phyloP scores from a whole-genome alignment of 2,888 invertebrate species.

The Leptinotarsa tumamoca region DNA sequence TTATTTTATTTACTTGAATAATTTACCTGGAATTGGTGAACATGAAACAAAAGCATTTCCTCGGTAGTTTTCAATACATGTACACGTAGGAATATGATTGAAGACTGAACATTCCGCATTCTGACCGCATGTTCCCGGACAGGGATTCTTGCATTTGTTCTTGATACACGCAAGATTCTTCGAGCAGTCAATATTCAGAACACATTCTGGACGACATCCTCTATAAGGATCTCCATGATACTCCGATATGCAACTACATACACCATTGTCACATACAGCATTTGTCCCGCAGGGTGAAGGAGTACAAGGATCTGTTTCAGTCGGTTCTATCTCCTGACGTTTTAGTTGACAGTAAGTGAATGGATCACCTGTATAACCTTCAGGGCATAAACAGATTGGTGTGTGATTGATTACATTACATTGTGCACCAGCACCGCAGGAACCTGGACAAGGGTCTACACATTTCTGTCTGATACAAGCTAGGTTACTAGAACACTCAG shows the following conservation, averaged over 20 bases:
- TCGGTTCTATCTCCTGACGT: constrained; percentile 44
- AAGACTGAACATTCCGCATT: constrained; percentile 80
- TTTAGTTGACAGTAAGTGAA: constrained; percentile 67
- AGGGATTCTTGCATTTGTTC: constrained; percentile 78
- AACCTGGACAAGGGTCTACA: constrained; percentile 81
- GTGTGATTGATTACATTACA: constrained; percentile 83
- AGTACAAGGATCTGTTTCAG: constrained; percentile 69
- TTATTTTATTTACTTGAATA: constrained; percentile 10
- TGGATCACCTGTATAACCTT: constrained; percentile 72
- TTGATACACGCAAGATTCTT: constrained; percentile 77
- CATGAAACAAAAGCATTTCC: constrained; percentile 82
- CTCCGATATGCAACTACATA: constrained; percentile 77
- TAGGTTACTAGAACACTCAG: constrained; percentile 78
- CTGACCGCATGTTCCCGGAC: constrained; percentile 80
- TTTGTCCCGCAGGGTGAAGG: constrained; percentile 78
- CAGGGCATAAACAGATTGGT: constrained; percentile 77
- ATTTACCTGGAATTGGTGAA: constrained; percentile 67
- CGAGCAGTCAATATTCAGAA: constrained; percentile 78
- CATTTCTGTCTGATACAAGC: constrained; percentile 85
- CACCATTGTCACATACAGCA: constrained; percentile 73
- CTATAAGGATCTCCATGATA: constrained; percentile 80
- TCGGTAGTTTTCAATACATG: constrained; percentile 75
- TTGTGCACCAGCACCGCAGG: constrained; percentile 79
- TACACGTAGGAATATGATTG: constrained; percentile 82
- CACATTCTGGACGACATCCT: constrained; percentile 79